Percentiles rank a stretch among this genome's conserved stretches.
phyloP scores from a whole-genome alignment of 2,113 vertebrate species.

The Butorides virescens region DNA sequence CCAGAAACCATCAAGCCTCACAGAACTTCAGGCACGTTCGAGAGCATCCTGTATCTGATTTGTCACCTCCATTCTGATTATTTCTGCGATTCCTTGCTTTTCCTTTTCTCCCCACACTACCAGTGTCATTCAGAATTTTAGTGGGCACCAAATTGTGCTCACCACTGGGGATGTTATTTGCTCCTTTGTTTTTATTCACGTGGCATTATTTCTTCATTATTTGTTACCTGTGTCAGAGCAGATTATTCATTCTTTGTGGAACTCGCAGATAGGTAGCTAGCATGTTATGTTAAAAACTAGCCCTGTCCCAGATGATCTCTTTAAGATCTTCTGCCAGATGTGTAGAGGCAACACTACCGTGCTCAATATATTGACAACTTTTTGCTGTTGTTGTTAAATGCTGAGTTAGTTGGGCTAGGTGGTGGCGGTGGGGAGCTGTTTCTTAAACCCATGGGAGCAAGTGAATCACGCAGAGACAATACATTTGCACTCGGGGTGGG shows the following conservation, averaged over 20 bases:
- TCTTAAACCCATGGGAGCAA: background rate
- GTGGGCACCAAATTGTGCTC: background rate
- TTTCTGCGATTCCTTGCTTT: background rate
- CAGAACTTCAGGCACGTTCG: background rate
- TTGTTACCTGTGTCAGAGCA: background rate
- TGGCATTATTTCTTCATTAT: background rate
- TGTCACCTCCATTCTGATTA: background rate
- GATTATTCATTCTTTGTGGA: background rate
- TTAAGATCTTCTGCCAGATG: background rate
- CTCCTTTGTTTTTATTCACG: background rate
- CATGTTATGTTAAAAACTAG: background rate
- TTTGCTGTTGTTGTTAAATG: background rate
- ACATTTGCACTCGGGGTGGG: background rate
- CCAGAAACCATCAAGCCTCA: background rate
- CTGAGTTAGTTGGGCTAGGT: background rate
- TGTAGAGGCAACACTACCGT: background rate
- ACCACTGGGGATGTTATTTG: background rate
- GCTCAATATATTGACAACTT: background rate
- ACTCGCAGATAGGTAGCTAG: background rate
- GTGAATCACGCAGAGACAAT: background rate
- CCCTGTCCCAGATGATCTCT: background rate
- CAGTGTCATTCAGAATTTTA: background rate
- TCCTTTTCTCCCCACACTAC: rapidly evolving
- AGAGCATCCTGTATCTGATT: background rate
- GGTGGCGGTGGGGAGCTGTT: background rate